Evolutionary conservation across 2,888 invertebrate genomes (phyloP).

Genomic region (Mactromeris polynyma): DNA sequence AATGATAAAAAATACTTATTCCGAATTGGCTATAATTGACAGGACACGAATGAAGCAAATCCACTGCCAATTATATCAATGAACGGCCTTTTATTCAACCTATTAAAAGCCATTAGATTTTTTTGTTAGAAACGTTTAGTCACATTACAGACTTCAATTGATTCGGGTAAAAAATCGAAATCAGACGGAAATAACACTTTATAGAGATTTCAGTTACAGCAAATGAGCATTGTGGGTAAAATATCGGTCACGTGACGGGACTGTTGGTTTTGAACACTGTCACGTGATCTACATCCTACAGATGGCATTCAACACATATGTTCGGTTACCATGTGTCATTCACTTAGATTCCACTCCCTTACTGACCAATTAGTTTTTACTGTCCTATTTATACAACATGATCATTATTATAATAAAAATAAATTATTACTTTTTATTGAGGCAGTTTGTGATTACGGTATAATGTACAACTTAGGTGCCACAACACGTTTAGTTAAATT

Average conservation of each 20-base stretch:
- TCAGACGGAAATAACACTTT: neutral
- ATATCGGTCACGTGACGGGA: neutral
- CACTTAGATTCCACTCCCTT: neutral
- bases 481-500: too few relatives aligned
- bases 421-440: neutral
- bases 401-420: neutral
- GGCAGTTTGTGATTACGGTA: too few relatives aligned
- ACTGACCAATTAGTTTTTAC: neutral
- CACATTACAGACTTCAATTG: constrained; percentile 19
- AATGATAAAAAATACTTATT: constrained; percentile 38
- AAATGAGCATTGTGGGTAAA: constrained; percentile 7
- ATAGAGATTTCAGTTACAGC: neutral
- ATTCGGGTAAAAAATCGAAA: constrained; percentile 15
- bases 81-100: constrained; percentile 19
- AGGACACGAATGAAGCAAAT: constrained; percentile 32
- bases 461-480: too few relatives aligned
- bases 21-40: constrained; percentile 37
- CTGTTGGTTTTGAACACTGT: neutral
- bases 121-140: constrained; percentile 29
- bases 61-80: neutral
- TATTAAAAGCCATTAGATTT: constrained; percentile 27
- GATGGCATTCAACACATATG: neutral
- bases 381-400: neutral
- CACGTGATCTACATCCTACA: neutral
- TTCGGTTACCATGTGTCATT: neutral